Evolutionary conservation across 2,888 invertebrate species (phyloP).

Genomic region (Dyspetes luteomarginatus): DNA sequence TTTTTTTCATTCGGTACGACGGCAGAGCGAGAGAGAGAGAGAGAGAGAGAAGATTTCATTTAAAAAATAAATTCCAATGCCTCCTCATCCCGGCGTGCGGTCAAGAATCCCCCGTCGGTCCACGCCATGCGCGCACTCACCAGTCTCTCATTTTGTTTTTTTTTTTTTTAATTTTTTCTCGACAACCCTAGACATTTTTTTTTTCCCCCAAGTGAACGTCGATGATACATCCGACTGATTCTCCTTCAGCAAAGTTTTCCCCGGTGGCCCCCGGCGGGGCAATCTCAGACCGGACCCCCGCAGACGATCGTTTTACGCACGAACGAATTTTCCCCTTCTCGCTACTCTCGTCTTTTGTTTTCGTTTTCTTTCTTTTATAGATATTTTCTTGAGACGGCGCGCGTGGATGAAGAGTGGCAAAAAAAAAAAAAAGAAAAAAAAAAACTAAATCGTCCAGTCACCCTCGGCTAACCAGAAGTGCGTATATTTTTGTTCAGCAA

Average conservation of each 20-base stretch:
- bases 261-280: slow-evolving; percentile 55
- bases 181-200: slow-evolving; percentile 62
- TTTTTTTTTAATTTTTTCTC: slow-evolving; percentile 63
- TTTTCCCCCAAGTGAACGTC: slow-evolving; percentile 58
- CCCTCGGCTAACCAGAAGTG: slow-evolving; percentile 59
- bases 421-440: slow-evolving; percentile 42
- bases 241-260: slow-evolving; percentile 50
- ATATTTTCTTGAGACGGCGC: slow-evolving; percentile 45
- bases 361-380: slow-evolving; percentile 10
- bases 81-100: slow-evolving; percentile 31
- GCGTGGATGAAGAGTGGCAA: slow-evolving; percentile 40
- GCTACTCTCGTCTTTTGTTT: not conserved
- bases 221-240: slow-evolving; percentile 74
- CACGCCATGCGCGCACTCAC: slow-evolving; percentile 11
- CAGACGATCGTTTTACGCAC: slow-evolving; percentile 80
- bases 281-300: slow-evolving; percentile 75
- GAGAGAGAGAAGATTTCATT: not conserved
- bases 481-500: slow-evolving; percentile 44
- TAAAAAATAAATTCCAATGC: slow-evolving; percentile 42
- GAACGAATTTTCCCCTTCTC: slow-evolving; percentile 60
- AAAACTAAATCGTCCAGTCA: slow-evolving; percentile 54
- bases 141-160: slow-evolving; percentile 47
- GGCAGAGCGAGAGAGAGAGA: not conserved
- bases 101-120: slow-evolving; percentile 45
- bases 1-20: not conserved